Evolutionary conservation across 2,888 invertebrate genomes (phyloP).

Genomic region (Andrena praecox): DNA sequence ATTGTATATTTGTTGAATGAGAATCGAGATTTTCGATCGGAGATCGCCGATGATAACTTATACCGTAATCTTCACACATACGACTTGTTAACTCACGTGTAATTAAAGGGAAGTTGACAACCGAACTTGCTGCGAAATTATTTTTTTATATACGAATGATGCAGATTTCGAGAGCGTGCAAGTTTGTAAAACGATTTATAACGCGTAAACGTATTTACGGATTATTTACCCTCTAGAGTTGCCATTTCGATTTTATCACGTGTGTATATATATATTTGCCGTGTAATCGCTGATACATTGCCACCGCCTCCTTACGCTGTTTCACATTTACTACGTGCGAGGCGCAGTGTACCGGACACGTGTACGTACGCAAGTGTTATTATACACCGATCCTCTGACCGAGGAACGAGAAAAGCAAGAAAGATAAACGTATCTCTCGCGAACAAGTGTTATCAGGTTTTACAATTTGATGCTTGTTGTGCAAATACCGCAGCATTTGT

Average conservation of each 20-base stretch:
- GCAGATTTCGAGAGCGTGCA: conserved; percentile 27
- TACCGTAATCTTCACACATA: conserved; percentile 43
- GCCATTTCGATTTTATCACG: conserved; percentile 43
- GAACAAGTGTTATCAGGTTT: conserved; percentile 39
- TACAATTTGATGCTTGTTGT: conserved; percentile 46
- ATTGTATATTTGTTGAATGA: not conserved
- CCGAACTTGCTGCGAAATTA: conserved; percentile 55
- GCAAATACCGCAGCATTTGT: conserved; percentile 43
- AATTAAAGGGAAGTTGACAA: conserved; percentile 23
- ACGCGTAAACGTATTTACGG: conserved; percentile 34
- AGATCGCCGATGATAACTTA: not conserved
- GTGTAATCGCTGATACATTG: conserved; percentile 30
- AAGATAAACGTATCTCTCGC: conserved; percentile 16
- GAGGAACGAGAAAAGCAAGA: conserved; percentile 19
- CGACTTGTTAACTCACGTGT: conserved; percentile 34
- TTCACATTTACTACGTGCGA: conserved; percentile 33
- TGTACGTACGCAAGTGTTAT: conserved; percentile 26
- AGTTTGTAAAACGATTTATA: conserved; percentile 39
- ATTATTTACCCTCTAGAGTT: conserved; percentile 40
- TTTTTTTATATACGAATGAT: conserved; percentile 61
- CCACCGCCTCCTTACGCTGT: conserved; percentile 20
- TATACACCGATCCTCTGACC: conserved; percentile 21
- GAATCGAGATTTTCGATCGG: not conserved
- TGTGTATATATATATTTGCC: conserved; percentile 38
- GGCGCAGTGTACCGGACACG: conserved; percentile 21